phyloP scores from a whole-genome alignment of 2,113 vertebrate species.

The Erythrolamprus reginae region DNA sequence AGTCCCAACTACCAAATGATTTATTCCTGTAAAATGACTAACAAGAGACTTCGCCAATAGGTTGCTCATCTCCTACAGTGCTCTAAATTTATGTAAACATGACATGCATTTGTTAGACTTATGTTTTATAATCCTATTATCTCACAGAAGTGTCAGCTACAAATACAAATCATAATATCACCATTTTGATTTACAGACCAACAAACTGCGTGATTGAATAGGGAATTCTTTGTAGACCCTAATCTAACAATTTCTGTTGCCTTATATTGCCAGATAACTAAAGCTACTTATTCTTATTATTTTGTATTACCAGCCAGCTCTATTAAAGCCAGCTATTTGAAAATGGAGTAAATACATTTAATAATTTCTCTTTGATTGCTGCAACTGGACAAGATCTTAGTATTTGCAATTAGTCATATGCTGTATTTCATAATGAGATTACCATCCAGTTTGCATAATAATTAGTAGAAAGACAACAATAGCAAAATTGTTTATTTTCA shows the following conservation, averaged over 20 bases:
- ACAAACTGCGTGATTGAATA: background rate
- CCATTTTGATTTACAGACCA: background rate
- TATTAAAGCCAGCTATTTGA: background rate
- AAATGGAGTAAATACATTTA: background rate
- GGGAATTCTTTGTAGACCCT: background rate
- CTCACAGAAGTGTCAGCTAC: background rate
- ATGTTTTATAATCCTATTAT: background rate
- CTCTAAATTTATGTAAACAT: background rate
- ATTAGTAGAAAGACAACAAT: background rate
- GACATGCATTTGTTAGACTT: background rate
- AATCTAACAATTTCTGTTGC: background rate
- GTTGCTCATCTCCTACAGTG: background rate
- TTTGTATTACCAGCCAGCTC: background rate
- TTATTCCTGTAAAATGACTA: constrained; percentile 1
- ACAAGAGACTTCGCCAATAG: background rate
- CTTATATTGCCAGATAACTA: background rate
- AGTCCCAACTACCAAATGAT: background rate
- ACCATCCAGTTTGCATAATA: background rate
- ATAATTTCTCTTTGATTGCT: background rate
- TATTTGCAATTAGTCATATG: background rate
- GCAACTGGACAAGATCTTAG: background rate
- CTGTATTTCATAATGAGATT: background rate
- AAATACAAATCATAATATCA: background rate
- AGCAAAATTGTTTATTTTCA: constrained; percentile 22
- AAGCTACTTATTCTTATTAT: background rate